phyloP scores from a whole-genome alignment of 2,113 vertebrate genomes.

The Anthoscopus minutus region DNA sequence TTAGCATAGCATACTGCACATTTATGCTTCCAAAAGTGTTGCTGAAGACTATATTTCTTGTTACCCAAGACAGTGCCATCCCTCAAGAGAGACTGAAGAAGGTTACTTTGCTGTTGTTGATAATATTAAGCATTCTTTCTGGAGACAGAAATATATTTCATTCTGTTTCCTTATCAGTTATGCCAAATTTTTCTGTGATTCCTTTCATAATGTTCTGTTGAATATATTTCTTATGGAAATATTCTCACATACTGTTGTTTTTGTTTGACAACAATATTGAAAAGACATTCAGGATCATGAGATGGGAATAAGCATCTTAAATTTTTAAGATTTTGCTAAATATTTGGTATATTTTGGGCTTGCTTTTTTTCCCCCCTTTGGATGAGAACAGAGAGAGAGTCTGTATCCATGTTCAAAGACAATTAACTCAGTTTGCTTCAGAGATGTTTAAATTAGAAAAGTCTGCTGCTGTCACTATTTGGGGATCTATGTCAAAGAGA shows the following conservation, averaged over 20 bases:
- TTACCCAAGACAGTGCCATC: background rate
- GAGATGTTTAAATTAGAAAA: background rate
- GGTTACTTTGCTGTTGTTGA: background rate
- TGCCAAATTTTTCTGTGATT: background rate
- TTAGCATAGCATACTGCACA: background rate
- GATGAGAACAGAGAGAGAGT: background rate
- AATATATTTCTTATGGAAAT: background rate
- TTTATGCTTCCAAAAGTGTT: background rate
- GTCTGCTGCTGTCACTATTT: background rate
- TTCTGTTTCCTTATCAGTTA: slow-evolving; percentile 6
- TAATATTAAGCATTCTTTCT: background rate
- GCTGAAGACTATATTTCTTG: background rate
- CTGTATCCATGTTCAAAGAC: background rate
- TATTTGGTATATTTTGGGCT: background rate
- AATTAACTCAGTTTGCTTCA: background rate
- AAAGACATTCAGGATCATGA: background rate
- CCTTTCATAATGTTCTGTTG: slow-evolving; percentile 17
- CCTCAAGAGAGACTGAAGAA: background rate
- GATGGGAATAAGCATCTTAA: background rate
- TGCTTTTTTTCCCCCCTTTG: background rate
- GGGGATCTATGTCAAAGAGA: background rate
- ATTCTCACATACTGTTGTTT: background rate
- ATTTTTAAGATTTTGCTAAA: background rate
- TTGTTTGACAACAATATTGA: background rate
- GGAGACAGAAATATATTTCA: background rate